Base-by-base conservation (phyloP, 2,888 invertebrate genomes). In the Leucoptera coffeella region DNA sequence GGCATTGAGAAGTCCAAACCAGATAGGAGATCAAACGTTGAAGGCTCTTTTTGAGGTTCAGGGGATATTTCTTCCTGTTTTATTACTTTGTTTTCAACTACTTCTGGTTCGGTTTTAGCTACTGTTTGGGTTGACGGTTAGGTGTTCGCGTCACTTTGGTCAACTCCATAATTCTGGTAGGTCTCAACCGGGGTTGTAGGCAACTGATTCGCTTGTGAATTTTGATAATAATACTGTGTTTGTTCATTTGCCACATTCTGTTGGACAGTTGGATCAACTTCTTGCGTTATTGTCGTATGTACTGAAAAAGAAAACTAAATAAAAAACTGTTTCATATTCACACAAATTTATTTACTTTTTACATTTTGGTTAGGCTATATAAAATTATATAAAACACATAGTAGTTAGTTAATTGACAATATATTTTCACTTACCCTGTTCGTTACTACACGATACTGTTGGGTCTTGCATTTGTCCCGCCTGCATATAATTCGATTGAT, bases 1-100 rank as follows among this genome's bases (percentile, higher is more conserved):
- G 74, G 76, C 9, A 82, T 75, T 8, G 78, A 74, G 37, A 85
- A 82, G 47, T 88, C 87, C 23, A 89, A 75, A 25, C 82, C 88
- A 1, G 85, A 80, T 5, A 89, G 51, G 15, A 89, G 59, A 57
- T 89, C 89, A 25, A 84, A 73, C 28, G 80, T 77, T 5, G 57
- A 48, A 6, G 15, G 13, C 12, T 9, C 13, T 15, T 21, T 14
- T n/a, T n/a, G n/a, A n/a, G n/a, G n/a, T n/a, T n/a, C n/a, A n/a
- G n/a, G n/a, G n/a, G n/a, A n/a, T 22, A 14, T 9, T 23, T 23
- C 23, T 23, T 12, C 23, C n/a, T 23, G 23, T 7, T 12, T 23
- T 6, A 45, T 42, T 33, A 60, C 58, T 0, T 50, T 3, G 36
- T 27, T 23, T 22, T 25, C 22, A 12, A 8, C 15, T 14, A 13